Conservation (phyloP, 2,113 vertebrate species). For the Siphamia tubifer region DNA sequence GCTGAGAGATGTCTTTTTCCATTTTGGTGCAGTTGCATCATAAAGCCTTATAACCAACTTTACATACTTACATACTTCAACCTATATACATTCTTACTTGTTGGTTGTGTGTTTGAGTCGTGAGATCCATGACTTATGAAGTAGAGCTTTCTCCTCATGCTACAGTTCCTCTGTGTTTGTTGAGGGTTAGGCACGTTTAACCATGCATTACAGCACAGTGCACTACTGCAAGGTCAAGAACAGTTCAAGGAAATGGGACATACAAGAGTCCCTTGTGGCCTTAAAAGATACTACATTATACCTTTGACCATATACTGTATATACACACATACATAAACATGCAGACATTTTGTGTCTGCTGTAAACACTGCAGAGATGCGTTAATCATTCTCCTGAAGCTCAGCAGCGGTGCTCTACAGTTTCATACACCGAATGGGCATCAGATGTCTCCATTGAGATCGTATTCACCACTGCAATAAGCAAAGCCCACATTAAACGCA, state of each 20-base stretch:
- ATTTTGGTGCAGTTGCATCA: constrained; percentile 72
- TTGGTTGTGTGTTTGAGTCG: neutral
- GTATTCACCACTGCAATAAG: constrained; percentile 16
- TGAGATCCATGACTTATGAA: neutral
- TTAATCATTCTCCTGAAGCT: constrained; percentile 22
- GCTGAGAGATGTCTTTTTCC: constrained; percentile 46
- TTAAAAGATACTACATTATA: neutral
- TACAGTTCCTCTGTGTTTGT: neutral
- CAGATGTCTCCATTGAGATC: constrained; percentile 25
- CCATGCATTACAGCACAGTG: neutral
- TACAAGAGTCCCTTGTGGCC: neutral
- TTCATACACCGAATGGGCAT: constrained; percentile 14
- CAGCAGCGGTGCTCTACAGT: constrained; percentile 16
- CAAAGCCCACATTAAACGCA: constrained; percentile 13
- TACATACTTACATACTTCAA: neutral
- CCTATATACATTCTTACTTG: neutral
- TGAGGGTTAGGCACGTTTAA: neutral
- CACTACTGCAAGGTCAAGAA: neutral
- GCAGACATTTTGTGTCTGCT: neutral
- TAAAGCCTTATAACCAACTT: constrained; percentile 48
- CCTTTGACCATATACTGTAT: constrained; percentile 8
- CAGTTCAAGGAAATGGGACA: constrained; percentile 26
- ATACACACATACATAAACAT: neutral
- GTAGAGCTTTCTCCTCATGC: neutral
- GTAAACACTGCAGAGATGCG: constrained; percentile 33